phyloP scores from a whole-genome alignment of 1,140 invertebrate genomes.

The Muscidifurax raptorellus region DNA sequence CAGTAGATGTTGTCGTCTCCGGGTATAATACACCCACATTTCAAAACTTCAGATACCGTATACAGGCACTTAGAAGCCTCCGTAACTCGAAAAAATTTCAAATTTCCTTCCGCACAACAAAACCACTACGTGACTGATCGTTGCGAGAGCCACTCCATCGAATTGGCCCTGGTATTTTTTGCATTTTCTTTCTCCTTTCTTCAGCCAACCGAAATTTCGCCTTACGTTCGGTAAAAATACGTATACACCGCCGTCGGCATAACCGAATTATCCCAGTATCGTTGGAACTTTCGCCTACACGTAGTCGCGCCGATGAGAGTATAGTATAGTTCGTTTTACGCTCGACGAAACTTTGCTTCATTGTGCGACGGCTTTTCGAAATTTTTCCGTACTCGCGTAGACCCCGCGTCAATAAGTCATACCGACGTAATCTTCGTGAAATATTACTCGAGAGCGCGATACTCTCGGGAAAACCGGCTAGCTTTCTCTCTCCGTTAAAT shows the following conservation, averaged over 20 bases:
- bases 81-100: too few species aligned
- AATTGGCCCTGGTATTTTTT: neutral
- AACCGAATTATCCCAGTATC: conserved; percentile 22
- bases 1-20: neutral
- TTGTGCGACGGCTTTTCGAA: neutral
- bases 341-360: conserved; percentile 10
- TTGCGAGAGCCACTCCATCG: neutral
- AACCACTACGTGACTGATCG: too few species aligned
- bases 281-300: neutral
- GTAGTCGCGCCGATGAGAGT: neutral
- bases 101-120: neutral
- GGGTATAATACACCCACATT: too few species aligned
- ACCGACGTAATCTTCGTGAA: neutral
- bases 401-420: neutral
- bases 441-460: neutral
- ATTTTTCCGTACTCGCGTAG: neutral
- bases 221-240: neutral
- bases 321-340: conserved; percentile 1
- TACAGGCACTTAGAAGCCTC: too few species aligned
- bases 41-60: too few species aligned
- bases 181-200: neutral
- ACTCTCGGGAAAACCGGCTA: neutral
- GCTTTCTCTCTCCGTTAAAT: neutral
- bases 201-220: neutral
- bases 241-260: neutral